Conservation (phyloP, 1,140 invertebrate species). For the Drosophila ambigua region DNA sequence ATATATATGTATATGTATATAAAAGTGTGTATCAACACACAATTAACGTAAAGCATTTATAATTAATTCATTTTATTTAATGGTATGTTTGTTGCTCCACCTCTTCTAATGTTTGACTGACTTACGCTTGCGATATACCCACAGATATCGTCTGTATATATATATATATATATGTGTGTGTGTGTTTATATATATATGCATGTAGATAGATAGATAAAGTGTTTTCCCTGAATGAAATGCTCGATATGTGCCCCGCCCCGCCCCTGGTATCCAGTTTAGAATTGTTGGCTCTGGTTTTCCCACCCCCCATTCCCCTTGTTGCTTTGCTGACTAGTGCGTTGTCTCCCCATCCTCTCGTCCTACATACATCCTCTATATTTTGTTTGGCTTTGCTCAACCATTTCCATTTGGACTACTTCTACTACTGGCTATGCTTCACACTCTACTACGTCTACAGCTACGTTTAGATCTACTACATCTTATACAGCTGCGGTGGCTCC, state of each 20-base stretch:
- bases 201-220: constrained; percentile 58
- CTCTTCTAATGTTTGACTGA: constrained; percentile 51
- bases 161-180: constrained; percentile 17
- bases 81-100: constrained; percentile 58
- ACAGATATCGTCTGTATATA: constrained; percentile 36
- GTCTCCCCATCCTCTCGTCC: constrained; percentile 14
- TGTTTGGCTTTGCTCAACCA: neutral
- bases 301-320: constrained; percentile 36
- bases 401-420: neutral
- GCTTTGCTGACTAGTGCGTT: constrained; percentile 71
- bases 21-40: constrained; percentile 17
- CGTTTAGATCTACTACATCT: constrained; percentile 58
- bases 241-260: constrained; percentile 33
- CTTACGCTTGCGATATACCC: constrained; percentile 45
- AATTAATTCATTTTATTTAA: constrained; percentile 67
- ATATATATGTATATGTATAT: neutral
- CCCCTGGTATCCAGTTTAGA: constrained; percentile 23
- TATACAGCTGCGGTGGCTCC: constrained; percentile 81
- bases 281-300: constrained; percentile 55
- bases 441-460: constrained; percentile 5
- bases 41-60: constrained; percentile 45
- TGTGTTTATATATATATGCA: constrained; percentile 35
- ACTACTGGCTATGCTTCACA: no score
- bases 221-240: constrained; percentile 81
- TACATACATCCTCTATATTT: neutral